Percentiles rank a stretch among this genome's conserved stretches.
Conservation (phyloP, 2,113 vertebrate species). For the Larimichthys polyactis region DNA sequence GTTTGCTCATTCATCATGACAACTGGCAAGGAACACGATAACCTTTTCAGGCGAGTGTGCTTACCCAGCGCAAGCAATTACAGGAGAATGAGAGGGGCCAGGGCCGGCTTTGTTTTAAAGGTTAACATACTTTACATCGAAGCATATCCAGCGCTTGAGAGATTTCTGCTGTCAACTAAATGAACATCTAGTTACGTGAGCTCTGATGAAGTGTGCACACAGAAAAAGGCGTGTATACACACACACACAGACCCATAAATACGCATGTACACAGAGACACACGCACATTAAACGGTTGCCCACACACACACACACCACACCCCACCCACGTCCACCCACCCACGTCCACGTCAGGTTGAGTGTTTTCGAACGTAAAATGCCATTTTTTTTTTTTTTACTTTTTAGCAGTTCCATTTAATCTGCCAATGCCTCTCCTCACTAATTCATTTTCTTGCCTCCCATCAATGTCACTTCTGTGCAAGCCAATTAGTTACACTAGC, state of each 20-base stretch:
- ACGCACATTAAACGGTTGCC: neutral
- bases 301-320: conserved; percentile 21
- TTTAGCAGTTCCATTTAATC: conserved; percentile 53
- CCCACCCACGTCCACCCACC: conserved; percentile 15
- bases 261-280: neutral
- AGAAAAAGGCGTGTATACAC: conserved; percentile 1
- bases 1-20: conserved; percentile 77
- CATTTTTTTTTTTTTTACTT: conserved; percentile 36
- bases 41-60: conserved; percentile 81
- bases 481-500: conserved; percentile 77
- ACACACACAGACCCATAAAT: conserved; percentile 1
- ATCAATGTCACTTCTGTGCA: conserved; percentile 74
- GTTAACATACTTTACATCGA: conserved; percentile 83
- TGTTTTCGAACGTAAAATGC: conserved; percentile 31
- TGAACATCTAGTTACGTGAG: conserved; percentile 74
- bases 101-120: conserved; percentile 83
- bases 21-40: conserved; percentile 76
- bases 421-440: conserved; percentile 60
- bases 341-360: conserved; percentile 1
- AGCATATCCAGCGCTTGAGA: conserved; percentile 72
- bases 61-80: conserved; percentile 80
- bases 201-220: conserved; percentile 57
- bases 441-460: conserved; percentile 70
- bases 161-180: conserved; percentile 75
- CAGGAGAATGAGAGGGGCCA: conserved; percentile 76